Evolutionary conservation across 2,113 vertebrate genomes (phyloP).

Genomic region (Ploceus nigricollis): DNA sequence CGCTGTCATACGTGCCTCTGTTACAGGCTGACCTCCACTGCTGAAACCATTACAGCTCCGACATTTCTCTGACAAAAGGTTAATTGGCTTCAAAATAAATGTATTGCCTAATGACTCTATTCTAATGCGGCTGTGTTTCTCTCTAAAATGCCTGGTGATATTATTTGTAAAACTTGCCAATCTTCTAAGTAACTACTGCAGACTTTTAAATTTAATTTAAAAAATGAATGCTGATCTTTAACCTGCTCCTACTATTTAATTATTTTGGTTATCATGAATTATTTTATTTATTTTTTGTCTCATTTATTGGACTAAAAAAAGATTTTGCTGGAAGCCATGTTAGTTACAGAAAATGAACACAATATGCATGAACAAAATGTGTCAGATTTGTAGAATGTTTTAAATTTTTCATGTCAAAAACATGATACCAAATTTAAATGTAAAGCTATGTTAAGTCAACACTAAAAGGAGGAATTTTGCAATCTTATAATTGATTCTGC

Average conservation of each 20-base stretch:
- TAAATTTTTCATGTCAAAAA: background rate
- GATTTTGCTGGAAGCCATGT: background rate
- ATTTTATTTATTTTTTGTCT: conserved; percentile 1
- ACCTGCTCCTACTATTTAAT: conserved; percentile 67
- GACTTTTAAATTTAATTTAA: conserved; percentile 76
- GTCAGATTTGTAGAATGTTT: background rate
- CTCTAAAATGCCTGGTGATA: conserved; percentile 71
- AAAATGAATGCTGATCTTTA: conserved; percentile 71
- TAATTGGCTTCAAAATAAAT: conserved; percentile 87
- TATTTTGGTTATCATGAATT: conserved; percentile 57
- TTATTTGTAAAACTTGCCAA: conserved; percentile 79
- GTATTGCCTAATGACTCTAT: conserved; percentile 80
- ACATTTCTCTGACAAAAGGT: conserved; percentile 80
- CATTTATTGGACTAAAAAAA: conserved; percentile 33
- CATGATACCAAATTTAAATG: background rate
- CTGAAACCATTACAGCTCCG: conserved; percentile 66
- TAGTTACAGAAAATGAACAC: background rate
- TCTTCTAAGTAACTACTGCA: conserved; percentile 67
- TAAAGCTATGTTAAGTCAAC: background rate
- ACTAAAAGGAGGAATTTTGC: background rate
- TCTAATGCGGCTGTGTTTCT: conserved; percentile 70
- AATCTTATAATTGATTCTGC: background rate
- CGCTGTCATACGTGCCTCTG: conserved; percentile 72
- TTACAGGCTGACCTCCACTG: conserved; percentile 73
- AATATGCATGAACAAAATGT: background rate